Percentiles rank a stretch among this genome's conserved stretches.
Conservation (phyloP, 2,113 vertebrate genomes). For the Rhombomys opimus region DNA sequence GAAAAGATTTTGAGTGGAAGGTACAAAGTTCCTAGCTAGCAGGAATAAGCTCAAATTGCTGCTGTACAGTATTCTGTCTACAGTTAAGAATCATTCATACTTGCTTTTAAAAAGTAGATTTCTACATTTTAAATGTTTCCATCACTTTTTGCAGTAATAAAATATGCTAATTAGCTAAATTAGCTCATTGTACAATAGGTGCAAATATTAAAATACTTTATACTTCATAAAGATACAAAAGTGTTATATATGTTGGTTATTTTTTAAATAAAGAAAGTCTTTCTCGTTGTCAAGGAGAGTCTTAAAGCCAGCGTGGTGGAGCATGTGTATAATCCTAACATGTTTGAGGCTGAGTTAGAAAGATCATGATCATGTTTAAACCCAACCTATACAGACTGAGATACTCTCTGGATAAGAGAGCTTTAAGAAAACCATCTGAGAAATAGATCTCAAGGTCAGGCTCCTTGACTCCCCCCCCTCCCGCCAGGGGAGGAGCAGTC, state of each 20-base stretch:
- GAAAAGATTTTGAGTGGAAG: background rate
- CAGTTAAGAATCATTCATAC: background rate
- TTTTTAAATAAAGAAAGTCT: background rate
- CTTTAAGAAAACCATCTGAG: background rate
- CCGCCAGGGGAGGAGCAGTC: no score
- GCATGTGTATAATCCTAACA: background rate
- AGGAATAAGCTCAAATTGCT: background rate
- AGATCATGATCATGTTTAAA: background rate
- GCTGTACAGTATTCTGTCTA: background rate
- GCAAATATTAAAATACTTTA: background rate
- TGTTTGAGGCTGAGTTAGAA: background rate
- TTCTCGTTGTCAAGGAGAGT: background rate
- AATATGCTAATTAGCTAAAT: background rate
- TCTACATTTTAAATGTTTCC: background rate
- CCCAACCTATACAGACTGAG: background rate
- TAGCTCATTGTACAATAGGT: background rate
- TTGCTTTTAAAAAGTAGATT: background rate
- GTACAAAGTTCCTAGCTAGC: background rate
- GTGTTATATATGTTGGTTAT: background rate
- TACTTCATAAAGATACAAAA: background rate
- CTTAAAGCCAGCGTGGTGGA: background rate
- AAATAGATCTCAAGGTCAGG: no score
- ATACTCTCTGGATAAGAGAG: background rate
- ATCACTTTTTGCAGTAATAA: background rate
- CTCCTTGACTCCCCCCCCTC: no score